Percentiles rank a stretch among this genome's conserved stretches.
Conservation (phyloP, 2,113 vertebrate genomes). For the Muscicapa adusta region DNA sequence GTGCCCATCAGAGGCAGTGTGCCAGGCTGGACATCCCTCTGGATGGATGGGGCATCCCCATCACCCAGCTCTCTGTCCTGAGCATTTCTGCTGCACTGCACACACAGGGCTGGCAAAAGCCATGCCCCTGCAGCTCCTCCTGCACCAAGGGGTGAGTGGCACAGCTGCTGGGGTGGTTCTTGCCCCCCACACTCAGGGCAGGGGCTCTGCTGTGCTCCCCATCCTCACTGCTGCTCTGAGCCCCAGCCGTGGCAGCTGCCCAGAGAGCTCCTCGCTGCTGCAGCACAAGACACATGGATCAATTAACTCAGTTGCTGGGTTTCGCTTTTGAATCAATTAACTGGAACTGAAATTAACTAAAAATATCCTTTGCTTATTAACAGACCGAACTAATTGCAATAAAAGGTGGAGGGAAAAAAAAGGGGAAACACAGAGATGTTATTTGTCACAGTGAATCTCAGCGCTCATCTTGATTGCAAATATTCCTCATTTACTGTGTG, state of each 20-base stretch:
- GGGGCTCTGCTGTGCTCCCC: background rate
- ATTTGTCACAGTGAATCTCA: conserved; percentile 34
- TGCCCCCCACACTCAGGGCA: rapidly evolving
- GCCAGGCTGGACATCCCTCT: background rate
- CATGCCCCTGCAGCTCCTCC: background rate
- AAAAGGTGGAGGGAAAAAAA: background rate
- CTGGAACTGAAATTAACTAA: conserved; percentile 68
- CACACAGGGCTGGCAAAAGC: background rate
- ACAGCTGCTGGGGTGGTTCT: background rate
- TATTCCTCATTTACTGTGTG: background rate
- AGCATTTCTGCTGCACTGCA: background rate
- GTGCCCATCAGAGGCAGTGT: rapidly evolving
- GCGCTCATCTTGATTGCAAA: background rate
- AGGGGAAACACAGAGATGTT: background rate
- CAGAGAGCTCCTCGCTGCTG: background rate
- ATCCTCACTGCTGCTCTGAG: conserved; percentile 2
- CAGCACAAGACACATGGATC: conserved; percentile 60
- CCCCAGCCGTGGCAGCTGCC: conserved; percentile 16
- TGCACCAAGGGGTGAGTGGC: background rate
- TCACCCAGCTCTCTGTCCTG: rapidly evolving
- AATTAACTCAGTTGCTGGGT: conserved; percentile 65
- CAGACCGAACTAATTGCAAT: conserved; percentile 58
- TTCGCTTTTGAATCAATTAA: conserved; percentile 65
- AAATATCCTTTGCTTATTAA: conserved; percentile 69
- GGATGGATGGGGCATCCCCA: rapidly evolving